These are phyloP conservation scores for Danio albolineatus DNA, from an alignment of 2,797 vertebrate species.

Conservation along the genomic window DNA sequence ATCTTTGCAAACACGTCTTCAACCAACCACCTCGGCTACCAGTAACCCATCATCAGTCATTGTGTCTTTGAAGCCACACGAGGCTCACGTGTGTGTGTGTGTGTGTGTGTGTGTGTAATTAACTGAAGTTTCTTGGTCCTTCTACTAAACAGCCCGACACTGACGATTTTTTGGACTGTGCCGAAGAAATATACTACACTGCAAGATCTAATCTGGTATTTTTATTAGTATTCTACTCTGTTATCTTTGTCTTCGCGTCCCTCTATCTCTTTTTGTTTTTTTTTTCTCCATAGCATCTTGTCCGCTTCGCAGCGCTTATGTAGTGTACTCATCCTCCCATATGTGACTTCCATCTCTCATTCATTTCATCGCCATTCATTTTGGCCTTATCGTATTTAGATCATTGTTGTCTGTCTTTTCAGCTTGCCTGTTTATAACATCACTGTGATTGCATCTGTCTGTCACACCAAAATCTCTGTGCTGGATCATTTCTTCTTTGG, in stretches of 20 bases:
- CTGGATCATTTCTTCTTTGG: constrained; percentile 4
- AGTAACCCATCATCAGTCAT: constrained; percentile 13
- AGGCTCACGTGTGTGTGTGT: constrained; percentile 16
- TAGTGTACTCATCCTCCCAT: constrained; percentile 58
- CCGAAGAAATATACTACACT: constrained; percentile 92
- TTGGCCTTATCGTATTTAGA: constrained; percentile 16
- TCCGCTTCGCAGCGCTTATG: constrained; percentile 27
- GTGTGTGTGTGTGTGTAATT: constrained; percentile 45
- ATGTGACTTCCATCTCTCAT: constrained; percentile 34
- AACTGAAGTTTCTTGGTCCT: constrained; percentile 78
- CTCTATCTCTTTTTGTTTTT: constrained; percentile 34
- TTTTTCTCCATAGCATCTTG: constrained; percentile 55
- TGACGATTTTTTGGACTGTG: constrained; percentile 90
- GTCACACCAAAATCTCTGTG: background rate
- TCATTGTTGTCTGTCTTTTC: constrained; percentile 6
- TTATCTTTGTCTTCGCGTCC: constrained; percentile 30
- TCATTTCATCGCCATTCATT: constrained; percentile 11
- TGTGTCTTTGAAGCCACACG: constrained; percentile 10
- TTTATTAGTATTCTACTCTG: constrained; percentile 69
- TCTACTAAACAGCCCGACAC: constrained; percentile 87
- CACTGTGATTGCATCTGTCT: constrained; percentile 17
- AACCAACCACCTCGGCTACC: background rate
- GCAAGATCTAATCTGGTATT: constrained; percentile 93
- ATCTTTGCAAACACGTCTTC: constrained; percentile 5
- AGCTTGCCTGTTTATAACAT: constrained; percentile 30